Conservation (phyloP, 2,797 vertebrate genomes). For the Poeciliopsis presidionis region DNA sequence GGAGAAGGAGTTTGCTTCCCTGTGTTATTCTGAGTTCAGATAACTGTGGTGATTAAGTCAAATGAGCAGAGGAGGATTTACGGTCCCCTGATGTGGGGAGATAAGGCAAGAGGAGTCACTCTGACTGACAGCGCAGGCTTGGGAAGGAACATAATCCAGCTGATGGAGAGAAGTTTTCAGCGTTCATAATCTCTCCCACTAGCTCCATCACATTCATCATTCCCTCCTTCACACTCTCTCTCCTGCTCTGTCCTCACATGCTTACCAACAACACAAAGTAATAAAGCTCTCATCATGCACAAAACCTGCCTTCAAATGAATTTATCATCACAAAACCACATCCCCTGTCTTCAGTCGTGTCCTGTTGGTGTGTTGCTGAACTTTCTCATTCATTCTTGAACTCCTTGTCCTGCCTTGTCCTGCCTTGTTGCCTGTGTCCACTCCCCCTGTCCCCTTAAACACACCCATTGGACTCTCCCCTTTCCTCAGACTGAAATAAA, state of each 20-base stretch:
- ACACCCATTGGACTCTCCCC: slow-evolving; percentile 63
- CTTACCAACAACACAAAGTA: slow-evolving; percentile 29
- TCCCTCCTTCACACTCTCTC: slow-evolving; percentile 17
- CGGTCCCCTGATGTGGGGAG: slow-evolving; percentile 75
- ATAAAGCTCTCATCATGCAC: slow-evolving; percentile 20
- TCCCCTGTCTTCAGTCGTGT: slow-evolving; percentile 26
- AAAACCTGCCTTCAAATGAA: slow-evolving; percentile 29
- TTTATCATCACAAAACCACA: slow-evolving; percentile 27
- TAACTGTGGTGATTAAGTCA: slow-evolving; percentile 81
- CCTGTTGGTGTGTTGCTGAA: slow-evolving; percentile 46
- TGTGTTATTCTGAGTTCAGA: slow-evolving; percentile 80
- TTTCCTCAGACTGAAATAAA: slow-evolving; percentile 92
- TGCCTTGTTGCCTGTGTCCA: slow-evolving; percentile 81
- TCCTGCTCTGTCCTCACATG: slow-evolving; percentile 6
- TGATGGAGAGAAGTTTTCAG: slow-evolving; percentile 66
- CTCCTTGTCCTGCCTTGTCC: slow-evolving; percentile 67
- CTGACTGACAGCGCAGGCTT: slow-evolving; percentile 73
- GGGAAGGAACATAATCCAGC: slow-evolving; percentile 70
- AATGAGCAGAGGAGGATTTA: slow-evolving; percentile 82
- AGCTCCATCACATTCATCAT: slow-evolving; percentile 62
- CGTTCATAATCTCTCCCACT: slow-evolving; percentile 54
- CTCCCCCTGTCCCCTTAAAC: slow-evolving; percentile 60
- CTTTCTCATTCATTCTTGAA: slow-evolving; percentile 55
- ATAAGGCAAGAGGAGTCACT: slow-evolving; percentile 77
- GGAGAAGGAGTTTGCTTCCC: slow-evolving; percentile 55